These are phyloP conservation scores for Eurosta solidaginis DNA, from an alignment of 1,140 invertebrate species.

Conservation along the genomic window DNA sequence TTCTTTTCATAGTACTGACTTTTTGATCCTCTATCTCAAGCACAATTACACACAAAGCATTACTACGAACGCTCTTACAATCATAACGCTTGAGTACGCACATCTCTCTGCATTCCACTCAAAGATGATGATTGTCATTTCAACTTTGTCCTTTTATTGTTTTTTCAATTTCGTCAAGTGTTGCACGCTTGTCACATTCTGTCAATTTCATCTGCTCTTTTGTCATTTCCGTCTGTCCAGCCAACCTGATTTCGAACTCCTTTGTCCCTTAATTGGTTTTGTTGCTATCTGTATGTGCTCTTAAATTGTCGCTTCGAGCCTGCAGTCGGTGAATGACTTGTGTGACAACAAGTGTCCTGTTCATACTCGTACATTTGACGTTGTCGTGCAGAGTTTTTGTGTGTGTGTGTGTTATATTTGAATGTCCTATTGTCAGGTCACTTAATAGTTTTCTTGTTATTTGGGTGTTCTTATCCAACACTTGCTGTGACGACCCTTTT, in stretches of 20 bases:
- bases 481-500: conserved; percentile 26
- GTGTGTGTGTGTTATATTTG: background rate
- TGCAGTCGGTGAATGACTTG: background rate
- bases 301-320: background rate
- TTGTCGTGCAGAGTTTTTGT: background rate
- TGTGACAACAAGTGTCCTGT: conserved; percentile 33
- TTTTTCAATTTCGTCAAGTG: conserved; percentile 31
- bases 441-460: conserved; percentile 26
- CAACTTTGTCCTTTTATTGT: conserved; percentile 26
- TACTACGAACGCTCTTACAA: background rate
- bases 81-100: background rate
- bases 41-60: background rate
- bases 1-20: background rate
- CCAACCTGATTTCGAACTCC: background rate
- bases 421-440: conserved; percentile 9
- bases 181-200: conserved; percentile 30
- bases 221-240: conserved; percentile 4
- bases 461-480: conserved; percentile 19
- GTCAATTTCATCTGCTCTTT: conserved; percentile 23
- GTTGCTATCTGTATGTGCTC: background rate
- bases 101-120: background rate
- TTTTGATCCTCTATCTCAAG: background rate
- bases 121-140: conserved; percentile 25
- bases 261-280: conserved; percentile 20
- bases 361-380: background rate